Evolutionary conservation across 2,113 vertebrate species (phyloP).

Genomic region (Mirounga angustirostris): DNA sequence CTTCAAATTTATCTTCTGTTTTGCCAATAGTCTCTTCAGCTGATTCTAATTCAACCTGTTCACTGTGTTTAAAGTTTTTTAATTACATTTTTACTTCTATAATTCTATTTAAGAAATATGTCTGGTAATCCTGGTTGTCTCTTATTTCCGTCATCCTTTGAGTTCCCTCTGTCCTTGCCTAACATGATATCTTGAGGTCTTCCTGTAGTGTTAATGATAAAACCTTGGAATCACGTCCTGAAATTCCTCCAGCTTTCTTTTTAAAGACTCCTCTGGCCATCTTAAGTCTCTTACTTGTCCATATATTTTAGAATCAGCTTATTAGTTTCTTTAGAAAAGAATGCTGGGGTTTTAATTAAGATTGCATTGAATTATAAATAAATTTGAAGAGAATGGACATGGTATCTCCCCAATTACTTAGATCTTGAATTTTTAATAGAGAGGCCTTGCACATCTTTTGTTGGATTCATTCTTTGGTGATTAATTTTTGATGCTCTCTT

Average conservation of each 20-base stretch:
- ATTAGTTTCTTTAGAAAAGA: background rate
- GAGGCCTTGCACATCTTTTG: background rate
- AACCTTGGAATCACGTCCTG: background rate
- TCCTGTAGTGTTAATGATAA: background rate
- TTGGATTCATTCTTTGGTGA: slow-evolving; percentile 3
- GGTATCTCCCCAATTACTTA: background rate
- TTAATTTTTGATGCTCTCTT: slow-evolving; percentile 46
- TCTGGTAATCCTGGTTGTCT: background rate
- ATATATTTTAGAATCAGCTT: background rate
- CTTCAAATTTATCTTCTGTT: background rate
- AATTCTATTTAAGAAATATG: background rate
- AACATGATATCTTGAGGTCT: background rate
- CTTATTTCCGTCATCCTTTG: background rate
- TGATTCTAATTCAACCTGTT: background rate
- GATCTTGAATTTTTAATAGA: background rate
- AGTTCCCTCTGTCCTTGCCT: background rate
- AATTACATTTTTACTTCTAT: background rate
- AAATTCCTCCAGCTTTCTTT: background rate
- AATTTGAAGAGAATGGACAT: background rate
- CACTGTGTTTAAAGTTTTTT: background rate
- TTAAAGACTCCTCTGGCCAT: background rate
- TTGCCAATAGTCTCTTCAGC: background rate
- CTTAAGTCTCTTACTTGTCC: background rate
- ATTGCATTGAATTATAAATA: background rate
- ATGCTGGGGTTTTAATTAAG: background rate